Base-by-base conservation (phyloP, 1,140 invertebrate genomes). In the Bombus fervidus region DNA sequence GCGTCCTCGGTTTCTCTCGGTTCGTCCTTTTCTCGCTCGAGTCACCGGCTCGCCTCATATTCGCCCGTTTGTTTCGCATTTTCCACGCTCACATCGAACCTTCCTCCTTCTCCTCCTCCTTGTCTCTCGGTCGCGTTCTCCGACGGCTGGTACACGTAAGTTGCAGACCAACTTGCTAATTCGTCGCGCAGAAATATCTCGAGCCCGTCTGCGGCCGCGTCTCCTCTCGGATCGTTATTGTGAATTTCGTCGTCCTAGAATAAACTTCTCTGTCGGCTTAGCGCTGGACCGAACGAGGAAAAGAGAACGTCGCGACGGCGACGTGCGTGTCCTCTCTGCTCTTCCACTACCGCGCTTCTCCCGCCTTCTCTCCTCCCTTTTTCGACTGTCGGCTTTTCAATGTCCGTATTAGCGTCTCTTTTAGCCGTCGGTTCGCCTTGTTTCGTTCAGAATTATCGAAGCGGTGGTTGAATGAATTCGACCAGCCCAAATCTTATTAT, bases 141-240 rank as follows among this genome's bases (percentile, higher is more conserved):
- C 41, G 72, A 73, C 53, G 73, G 34, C 64, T 34, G 76, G 68
- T 75, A 37, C 68, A 74, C 34, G 76, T 77, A 85, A 76, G 64
- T 87, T 41, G 80, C 74, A 53, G 75, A 77, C 41, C 59, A 81
- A 76, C 69, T 81, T 57, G 82, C 77, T 89, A 89, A 88, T 88
- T 86, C 83, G 78, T 82, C 86, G 88, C 75, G 83, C 88, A 89
- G 87, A 89, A 89, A 89, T 89, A 89, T 88, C 88, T 87, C 69
- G 83, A 86, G 83, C 75, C 74, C 79, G 79, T 78, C 85, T 71
- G 85, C 39, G 85, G 83, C 71, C 83, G 34, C 75, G 78, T 34
- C 82, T 43, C 69, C 71, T 76, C 76, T 41, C 59, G 78, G 59
- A 83, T 77, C 83, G 82, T 85, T 87, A 88, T 88, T 88, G 88